phyloP scores from a whole-genome alignment of 2,888 invertebrate genomes.

The Caenorhabditis sinica region DNA sequence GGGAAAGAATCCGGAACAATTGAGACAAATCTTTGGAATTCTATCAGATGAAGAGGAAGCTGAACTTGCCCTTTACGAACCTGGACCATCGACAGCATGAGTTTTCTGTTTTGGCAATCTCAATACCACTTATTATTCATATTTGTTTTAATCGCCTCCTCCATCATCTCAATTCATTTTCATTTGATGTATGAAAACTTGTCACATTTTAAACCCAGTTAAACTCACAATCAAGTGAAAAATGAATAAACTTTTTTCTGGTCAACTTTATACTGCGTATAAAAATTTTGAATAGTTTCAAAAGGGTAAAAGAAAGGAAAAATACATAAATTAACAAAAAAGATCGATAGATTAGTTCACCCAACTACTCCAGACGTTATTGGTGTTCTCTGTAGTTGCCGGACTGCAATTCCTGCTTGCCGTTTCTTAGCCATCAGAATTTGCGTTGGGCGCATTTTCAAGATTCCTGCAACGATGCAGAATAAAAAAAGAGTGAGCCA shows the following conservation, averaged over 20 bases:
- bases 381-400: no score
- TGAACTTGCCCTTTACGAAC: constrained; percentile 29
- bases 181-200: background rate
- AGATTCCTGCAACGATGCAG: background rate
- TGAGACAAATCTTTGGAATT: constrained; percentile 40
- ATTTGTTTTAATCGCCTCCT: background rate
- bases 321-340: no score
- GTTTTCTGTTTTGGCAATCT: background rate
- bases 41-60: constrained; percentile 44
- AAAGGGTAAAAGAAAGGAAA: no score
- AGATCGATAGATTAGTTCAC: no score
- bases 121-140: background rate
- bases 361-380: no score
- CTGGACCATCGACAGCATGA: constrained; percentile 34
- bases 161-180: background rate
- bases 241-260: background rate
- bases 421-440: no score
- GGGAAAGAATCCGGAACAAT: constrained; percentile 37
- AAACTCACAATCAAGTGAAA: background rate
- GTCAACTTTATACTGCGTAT: no score
- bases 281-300: no score
- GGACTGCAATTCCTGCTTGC: no score
- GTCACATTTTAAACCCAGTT: no score
- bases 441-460: background rate
- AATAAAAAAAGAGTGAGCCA: background rate